phyloP scores from a whole-genome alignment of 1,140 invertebrate species.

The Ips typographus region DNA sequence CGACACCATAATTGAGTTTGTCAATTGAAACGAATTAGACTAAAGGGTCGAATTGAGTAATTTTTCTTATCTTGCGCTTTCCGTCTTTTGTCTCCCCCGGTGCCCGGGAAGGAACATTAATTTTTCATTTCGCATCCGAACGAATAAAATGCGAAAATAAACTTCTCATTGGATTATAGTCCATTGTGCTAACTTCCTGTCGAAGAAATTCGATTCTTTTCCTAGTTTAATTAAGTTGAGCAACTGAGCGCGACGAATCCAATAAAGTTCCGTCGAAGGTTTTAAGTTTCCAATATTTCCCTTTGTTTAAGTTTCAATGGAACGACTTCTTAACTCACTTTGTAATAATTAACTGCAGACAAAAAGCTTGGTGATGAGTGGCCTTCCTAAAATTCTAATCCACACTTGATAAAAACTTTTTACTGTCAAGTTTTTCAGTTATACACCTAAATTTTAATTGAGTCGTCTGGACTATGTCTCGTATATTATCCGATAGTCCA shows the following conservation, averaged over 20 bases:
- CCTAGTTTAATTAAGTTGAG: slow-evolving; percentile 26
- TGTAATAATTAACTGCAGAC: background rate
- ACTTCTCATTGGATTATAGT: slow-evolving; percentile 19
- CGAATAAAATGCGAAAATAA: slow-evolving; percentile 17
- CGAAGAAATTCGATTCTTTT: slow-evolving; percentile 21
- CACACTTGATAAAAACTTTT: too few relatives aligned
- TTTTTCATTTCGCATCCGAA: slow-evolving; percentile 7
- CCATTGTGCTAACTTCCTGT: slow-evolving; percentile 20
- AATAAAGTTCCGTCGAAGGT: slow-evolving; percentile 19
- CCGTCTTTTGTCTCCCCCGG: background rate
- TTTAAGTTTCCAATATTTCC: slow-evolving; percentile 19
- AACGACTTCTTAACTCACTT: background rate
- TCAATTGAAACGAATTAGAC: background rate
- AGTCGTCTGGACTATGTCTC: too few relatives aligned
- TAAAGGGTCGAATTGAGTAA: background rate
- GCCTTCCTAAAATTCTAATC: too few relatives aligned
- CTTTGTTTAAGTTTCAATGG: slow-evolving; percentile 20
- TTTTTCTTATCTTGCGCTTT: background rate
- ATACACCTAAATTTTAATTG: too few relatives aligned
- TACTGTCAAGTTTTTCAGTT: too few relatives aligned
- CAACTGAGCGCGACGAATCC: slow-evolving; percentile 19
- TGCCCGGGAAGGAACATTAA: background rate
- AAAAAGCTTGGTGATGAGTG: too few relatives aligned
- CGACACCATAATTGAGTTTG: too few relatives aligned
- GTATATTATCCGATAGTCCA: too few relatives aligned